Evolutionary conservation across 2,888 invertebrate genomes (phyloP), one percentile per base, ranked within the genome.

Genomic region (Desoria tigrina): DNA sequence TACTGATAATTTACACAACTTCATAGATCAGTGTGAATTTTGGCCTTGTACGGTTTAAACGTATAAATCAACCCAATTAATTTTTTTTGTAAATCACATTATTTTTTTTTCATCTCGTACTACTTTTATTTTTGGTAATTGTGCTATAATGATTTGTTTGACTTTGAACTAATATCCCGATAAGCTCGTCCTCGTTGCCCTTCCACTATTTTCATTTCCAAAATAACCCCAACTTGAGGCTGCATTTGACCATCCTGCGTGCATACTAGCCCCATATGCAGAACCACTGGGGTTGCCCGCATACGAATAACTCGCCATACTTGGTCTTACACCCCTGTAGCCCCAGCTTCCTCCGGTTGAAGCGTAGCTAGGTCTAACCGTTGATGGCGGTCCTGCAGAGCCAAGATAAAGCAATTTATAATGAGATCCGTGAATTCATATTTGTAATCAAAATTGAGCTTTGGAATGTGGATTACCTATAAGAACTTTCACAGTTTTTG

Each of bases 311-410:
- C 24, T 61, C 32, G 50, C 56, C 9, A 37, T 32, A 24, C 26
- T 49, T 55, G 28, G 24, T n/a, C 49, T 32, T 2, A 39, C 39
- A 42, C 42, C 26, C 2, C 51, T 50, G 27, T 21, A 56, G 27
- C 68, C 64, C 42, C 68, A 64, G 28, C 58, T 60, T 27, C 68
- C 68, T 28, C 61, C 68, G 9, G 68, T 68, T 4, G 61, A 57
- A 9, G 59, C 51, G 37, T 68, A 68, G 28, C 64, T 63, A 1
- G 68, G 68, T 14, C 51, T 64, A 24, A 45, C 53, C 7, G 68
- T 68, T 1, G 66, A 61, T 2, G 18, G 14, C 6, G 45, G 45
- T 11, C 45, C 45, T 45, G 11, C n/a, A n/a, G n/a, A n/a, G n/a
- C n/a, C n/a, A n/a, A n/a, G n/a, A n/a, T n/a, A n/a, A n/a, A n/a